These are phyloP conservation scores for Xyrauchen texanus DNA, from an alignment of 2,113 vertebrate species.

Conservation along the genomic window DNA sequence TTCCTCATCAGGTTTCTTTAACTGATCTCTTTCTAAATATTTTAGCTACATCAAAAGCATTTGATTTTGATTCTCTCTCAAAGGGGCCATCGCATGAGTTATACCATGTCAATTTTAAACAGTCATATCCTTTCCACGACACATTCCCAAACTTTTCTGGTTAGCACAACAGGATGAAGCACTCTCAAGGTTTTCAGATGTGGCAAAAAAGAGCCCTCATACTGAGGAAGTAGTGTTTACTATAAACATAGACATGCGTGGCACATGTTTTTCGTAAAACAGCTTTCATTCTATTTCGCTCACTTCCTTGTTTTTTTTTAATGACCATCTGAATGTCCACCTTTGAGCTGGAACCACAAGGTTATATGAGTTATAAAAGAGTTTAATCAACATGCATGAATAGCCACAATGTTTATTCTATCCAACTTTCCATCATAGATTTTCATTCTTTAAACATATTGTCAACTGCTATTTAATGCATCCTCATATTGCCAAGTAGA, in stretches of 20 bases:
- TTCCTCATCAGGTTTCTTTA: too few relatives aligned
- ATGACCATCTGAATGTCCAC: background rate
- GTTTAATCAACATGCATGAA: too few relatives aligned
- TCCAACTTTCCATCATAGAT: background rate
- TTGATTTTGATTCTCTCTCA: background rate
- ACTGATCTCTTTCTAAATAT: background rate
- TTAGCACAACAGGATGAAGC: conserved; percentile 1
- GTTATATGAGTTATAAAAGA: too few relatives aligned
- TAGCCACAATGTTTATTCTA: too few relatives aligned
- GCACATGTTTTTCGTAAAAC: background rate
- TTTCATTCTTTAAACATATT: background rate
- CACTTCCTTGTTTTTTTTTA: background rate
- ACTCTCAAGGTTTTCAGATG: conserved; percentile 16
- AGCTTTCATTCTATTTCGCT: too few relatives aligned
- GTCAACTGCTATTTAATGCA: background rate
- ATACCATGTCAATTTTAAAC: too few relatives aligned
- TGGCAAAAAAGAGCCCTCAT: conserved; percentile 6
- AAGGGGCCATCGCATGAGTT: background rate
- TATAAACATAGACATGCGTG: background rate
- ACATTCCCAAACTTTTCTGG: conserved; percentile 15
- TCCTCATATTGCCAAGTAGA: background rate
- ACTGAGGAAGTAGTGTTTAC: conserved; percentile 13
- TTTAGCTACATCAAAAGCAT: background rate
- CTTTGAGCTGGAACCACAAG: too few relatives aligned
- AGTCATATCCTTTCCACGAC: too few relatives aligned